These are phyloP conservation scores for Meganola albula DNA, from an alignment of 2,888 invertebrate species.

Conservation along the genomic window DNA sequence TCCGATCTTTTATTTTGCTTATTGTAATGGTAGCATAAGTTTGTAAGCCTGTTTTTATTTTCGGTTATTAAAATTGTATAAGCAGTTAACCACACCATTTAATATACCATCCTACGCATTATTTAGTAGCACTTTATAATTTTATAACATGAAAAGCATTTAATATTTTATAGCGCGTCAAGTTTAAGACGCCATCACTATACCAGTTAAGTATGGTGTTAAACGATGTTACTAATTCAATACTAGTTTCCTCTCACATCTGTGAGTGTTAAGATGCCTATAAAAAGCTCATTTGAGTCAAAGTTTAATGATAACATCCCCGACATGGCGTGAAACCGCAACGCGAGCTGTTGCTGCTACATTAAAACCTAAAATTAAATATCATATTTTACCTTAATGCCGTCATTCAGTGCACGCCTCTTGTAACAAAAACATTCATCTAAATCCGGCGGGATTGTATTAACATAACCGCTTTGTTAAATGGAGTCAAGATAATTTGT, in stretches of 20 bases:
- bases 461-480: slow-evolving; percentile 76
- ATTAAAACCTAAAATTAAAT: slow-evolving; percentile 51
- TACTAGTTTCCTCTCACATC: slow-evolving; percentile 58
- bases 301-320: slow-evolving; percentile 53
- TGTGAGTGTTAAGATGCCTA: slow-evolving; percentile 59
- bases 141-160: slow-evolving; percentile 34
- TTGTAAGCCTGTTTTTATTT: too few relatives aligned
- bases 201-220: slow-evolving; percentile 53
- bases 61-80: too few relatives aligned
- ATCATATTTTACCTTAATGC: slow-evolving; percentile 62
- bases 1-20: too few relatives aligned
- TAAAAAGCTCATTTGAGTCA: slow-evolving; percentile 61
- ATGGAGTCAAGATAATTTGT: slow-evolving; percentile 76
- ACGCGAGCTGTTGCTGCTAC: slow-evolving; percentile 35
- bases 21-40: too few relatives aligned
- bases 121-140: slow-evolving; percentile 16
- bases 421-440: slow-evolving; percentile 66
- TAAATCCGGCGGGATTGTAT: slow-evolving; percentile 67
- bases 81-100: too few relatives aligned
- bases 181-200: slow-evolving; percentile 42
- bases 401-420: slow-evolving; percentile 55
- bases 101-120: too few relatives aligned
- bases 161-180: slow-evolving; percentile 51
- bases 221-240: slow-evolving; percentile 62
- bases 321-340: slow-evolving; percentile 36